phyloP scores from a whole-genome alignment of 2,113 vertebrate species.

The Enhydra lutris region DNA sequence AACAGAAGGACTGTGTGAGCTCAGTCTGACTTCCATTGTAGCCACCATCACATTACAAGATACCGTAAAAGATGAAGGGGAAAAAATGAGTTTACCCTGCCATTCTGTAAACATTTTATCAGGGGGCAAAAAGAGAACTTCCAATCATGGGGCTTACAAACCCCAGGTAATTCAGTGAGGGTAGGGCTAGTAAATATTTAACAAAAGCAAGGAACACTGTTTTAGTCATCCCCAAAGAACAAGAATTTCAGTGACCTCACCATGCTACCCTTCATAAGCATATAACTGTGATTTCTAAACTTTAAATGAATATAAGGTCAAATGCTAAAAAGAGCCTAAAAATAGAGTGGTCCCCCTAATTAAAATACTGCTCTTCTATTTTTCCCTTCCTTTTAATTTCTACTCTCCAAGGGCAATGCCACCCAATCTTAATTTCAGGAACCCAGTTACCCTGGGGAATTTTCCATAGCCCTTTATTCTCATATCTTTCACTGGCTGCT shows the following conservation, averaged over 20 bases:
- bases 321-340: background rate
- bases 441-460: slow-evolving; percentile 26
- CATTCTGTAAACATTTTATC: slow-evolving; percentile 38
- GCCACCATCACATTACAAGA: background rate
- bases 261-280: background rate
- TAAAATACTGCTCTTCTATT: slow-evolving; percentile 16
- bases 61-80: slow-evolving; percentile 30
- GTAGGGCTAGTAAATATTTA: slow-evolving; percentile 68
- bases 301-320: background rate
- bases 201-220: slow-evolving; percentile 32
- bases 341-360: background rate
- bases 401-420: slow-evolving; percentile 4
- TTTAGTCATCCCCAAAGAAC: slow-evolving; percentile 18
- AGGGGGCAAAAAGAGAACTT: slow-evolving; percentile 55
- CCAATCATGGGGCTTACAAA: slow-evolving; percentile 29
- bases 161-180: slow-evolving; percentile 46
- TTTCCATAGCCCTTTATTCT: slow-evolving; percentile 43
- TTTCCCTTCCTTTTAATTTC: slow-evolving; percentile 16
- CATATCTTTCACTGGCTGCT: slow-evolving; percentile 23
- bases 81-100: slow-evolving; percentile 8
- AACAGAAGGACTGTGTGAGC: background rate
- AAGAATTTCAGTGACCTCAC: slow-evolving; percentile 14
- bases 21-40: background rate
- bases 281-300: background rate
- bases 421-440: slow-evolving; percentile 20